Conservation (phyloP, 1,140 invertebrate species). For the Acromyrmex charruanus region DNA sequence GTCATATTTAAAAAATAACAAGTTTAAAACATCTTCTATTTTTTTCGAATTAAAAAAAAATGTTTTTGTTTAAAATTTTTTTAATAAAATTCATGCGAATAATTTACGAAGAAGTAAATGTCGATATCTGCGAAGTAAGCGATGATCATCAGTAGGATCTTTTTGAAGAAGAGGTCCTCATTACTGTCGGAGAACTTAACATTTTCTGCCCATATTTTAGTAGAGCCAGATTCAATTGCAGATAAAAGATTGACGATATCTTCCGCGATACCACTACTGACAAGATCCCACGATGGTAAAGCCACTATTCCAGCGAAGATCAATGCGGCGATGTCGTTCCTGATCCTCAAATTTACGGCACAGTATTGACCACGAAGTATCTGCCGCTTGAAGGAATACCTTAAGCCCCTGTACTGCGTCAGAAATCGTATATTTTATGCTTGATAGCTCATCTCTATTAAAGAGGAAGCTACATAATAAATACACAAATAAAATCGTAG, state of each 20-base stretch:
- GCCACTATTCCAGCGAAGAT: constrained; percentile 75
- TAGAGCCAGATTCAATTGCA: constrained; percentile 59
- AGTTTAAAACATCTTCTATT: not conserved
- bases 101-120: constrained; percentile 62
- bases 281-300: constrained; percentile 75
- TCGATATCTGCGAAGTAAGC: constrained; percentile 56
- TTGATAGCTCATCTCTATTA: not conserved
- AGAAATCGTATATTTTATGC: constrained; percentile 18
- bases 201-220: constrained; percentile 67
- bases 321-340: constrained; percentile 79
- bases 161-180: constrained; percentile 77
- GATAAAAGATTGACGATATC: constrained; percentile 71
- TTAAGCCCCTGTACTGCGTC: constrained; percentile 74
- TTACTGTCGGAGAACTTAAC: constrained; percentile 60
- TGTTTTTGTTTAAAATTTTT: not conserved
- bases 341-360: constrained; percentile 66
- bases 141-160: constrained; percentile 74
- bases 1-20: not conserved
- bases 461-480: not conserved
- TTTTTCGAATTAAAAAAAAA: not conserved
- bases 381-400: constrained; percentile 73
- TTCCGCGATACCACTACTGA: constrained; percentile 76
- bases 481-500: not conserved
- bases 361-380: constrained; percentile 55
- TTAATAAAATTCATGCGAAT: not conserved